These are phyloP conservation scores for Chironomus riparius DNA, from an alignment of 2,888 invertebrate species.

Conservation along the genomic window DNA sequence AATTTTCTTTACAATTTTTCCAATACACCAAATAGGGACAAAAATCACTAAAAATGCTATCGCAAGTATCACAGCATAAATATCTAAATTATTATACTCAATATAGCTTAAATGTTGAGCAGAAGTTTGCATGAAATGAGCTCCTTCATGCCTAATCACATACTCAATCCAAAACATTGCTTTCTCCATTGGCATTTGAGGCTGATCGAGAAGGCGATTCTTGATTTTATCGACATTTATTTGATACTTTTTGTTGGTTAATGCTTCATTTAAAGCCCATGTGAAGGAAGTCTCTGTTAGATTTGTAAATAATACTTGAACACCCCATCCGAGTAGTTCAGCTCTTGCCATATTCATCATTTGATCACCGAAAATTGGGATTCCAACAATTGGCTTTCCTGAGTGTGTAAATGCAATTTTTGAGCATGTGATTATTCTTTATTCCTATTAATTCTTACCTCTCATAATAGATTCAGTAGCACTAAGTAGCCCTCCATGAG, in stretches of 20 bases:
- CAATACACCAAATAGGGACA: neutral
- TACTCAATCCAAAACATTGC: constrained; percentile 8
- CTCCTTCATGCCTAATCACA: neutral
- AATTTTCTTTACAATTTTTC: neutral
- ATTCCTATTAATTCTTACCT: neutral
- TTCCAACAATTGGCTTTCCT: constrained; percentile 8
- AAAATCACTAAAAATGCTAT: neutral
- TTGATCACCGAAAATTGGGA: constrained; percentile 25
- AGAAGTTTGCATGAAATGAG: constrained; percentile 6
- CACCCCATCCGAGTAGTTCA: neutral
- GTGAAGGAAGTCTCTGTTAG: neutral
- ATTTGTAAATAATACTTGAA: neutral
- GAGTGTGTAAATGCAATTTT: no score
- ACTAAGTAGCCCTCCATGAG: neutral
- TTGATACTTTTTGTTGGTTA: neutral
- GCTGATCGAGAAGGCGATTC: neutral
- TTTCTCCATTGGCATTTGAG: constrained; percentile 4
- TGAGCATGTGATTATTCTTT: no score
- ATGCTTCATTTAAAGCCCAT: neutral
- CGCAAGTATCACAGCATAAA: neutral
- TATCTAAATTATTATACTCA: constrained; percentile 5
- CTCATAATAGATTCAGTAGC: neutral
- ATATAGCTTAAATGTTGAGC: neutral
- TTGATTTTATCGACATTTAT: neutral
- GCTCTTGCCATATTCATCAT: constrained; percentile 18